Evolutionary conservation across 1,140 invertebrate genomes (phyloP).

Genomic region (Notospermus geniculatus): DNA sequence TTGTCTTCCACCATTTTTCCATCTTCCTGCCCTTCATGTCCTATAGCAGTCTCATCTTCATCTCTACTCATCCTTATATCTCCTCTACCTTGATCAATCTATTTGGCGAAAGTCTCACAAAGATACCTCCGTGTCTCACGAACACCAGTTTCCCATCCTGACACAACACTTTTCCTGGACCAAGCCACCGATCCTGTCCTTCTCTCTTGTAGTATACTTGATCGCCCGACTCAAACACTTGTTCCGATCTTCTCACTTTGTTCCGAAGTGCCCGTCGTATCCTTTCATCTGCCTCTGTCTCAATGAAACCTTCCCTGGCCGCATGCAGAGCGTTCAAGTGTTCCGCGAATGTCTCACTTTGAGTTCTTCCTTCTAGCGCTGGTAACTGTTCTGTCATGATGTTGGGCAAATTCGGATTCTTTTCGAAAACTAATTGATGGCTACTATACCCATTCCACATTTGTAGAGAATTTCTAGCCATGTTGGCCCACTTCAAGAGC

Average conservation of each 20-base stretch:
- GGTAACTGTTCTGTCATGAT: conserved; percentile 18
- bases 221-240: conserved; percentile 24
- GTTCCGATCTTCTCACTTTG: conserved; percentile 25
- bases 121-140: conserved; percentile 23
- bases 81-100: conserved; percentile 17
- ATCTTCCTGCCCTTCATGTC: neutral
- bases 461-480: too few relatives aligned
- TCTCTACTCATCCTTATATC: neutral
- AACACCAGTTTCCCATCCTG: conserved; percentile 26
- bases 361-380: conserved; percentile 16
- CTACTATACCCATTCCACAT: conserved; percentile 14
- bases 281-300: conserved; percentile 21
- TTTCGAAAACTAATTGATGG: conserved; percentile 12
- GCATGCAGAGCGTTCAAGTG: conserved; percentile 25
- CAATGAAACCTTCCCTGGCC: conserved; percentile 19
- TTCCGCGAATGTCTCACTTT: conserved; percentile 21
- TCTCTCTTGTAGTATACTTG: conserved; percentile 26
- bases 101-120: conserved; percentile 21
- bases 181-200: conserved; percentile 19
- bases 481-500: too few relatives aligned
- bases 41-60: neutral
- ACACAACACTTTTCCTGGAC: conserved; percentile 21
- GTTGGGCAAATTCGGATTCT: conserved; percentile 13
- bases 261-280: conserved; percentile 18
- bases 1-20: neutral